A percentile compares a stretch with the other conserved stretches of the same genome.
Evolutionary conservation across 1,140 invertebrate species (phyloP).

Genomic region (Pygmarrhopalites habei): DNA sequence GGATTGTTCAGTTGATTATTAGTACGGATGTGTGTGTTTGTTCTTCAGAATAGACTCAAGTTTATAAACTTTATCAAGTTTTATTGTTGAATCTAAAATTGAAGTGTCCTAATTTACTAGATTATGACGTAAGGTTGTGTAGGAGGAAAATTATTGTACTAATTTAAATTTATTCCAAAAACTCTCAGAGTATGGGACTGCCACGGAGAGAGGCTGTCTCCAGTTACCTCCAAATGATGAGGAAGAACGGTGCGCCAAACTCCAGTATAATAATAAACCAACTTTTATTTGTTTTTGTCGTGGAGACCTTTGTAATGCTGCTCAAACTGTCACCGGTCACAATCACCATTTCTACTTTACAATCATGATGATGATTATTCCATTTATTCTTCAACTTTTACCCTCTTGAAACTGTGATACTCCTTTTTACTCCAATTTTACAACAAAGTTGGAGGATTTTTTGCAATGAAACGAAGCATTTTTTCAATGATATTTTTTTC

Average conservation of each 20-base stretch:
- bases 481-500: too few species aligned
- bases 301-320: conserved; percentile 74
- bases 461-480: too few species aligned
- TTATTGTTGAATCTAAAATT: background rate
- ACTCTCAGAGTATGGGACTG: conserved; percentile 64
- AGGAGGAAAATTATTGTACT: too few species aligned
- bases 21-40: background rate
- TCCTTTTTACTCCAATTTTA: too few species aligned
- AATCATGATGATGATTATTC: too few species aligned
- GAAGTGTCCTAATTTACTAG: background rate
- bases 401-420: too few species aligned
- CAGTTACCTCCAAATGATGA: conserved; percentile 75
- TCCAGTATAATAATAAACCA: conserved; percentile 66
- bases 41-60: background rate
- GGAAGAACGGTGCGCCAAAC: conserved; percentile 79
- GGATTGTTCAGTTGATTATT: background rate
- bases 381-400: too few species aligned
- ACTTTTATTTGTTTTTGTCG: conserved; percentile 81
- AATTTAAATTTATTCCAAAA: too few species aligned
- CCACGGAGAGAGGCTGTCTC: conserved; percentile 79
- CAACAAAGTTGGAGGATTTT: too few species aligned
- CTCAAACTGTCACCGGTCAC: conserved; percentile 17
- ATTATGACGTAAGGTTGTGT: background rate
- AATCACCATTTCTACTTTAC: too few species aligned
- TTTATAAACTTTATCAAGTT: background rate